Conservation (phyloP, 2,797 vertebrate species). For the Characodon lateralis region DNA sequence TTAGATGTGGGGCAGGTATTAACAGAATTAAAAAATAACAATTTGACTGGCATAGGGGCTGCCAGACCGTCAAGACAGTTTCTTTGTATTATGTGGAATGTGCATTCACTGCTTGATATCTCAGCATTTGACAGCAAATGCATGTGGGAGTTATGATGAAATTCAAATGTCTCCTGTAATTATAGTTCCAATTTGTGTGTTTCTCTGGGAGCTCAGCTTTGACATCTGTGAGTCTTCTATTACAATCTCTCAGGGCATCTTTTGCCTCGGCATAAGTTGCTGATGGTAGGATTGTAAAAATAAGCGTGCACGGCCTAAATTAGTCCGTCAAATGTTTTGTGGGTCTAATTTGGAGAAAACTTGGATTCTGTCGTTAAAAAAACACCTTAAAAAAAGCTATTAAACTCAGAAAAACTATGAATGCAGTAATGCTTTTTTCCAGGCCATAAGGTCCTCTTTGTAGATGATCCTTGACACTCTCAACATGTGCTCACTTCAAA, state of each 20-base stretch:
- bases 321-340: background rate
- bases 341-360: background rate
- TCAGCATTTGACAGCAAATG: constrained; percentile 35
- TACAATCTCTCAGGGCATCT: constrained; percentile 23
- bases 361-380: background rate
- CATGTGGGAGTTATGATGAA: constrained; percentile 47
- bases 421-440: background rate
- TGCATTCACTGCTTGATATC: constrained; percentile 27
- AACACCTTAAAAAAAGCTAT: background rate
- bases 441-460: background rate
- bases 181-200: constrained; percentile 52
- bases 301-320: background rate
- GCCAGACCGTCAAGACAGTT: constrained; percentile 35
- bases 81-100: constrained; percentile 43
- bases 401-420: background rate
- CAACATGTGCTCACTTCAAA: background rate
- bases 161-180: constrained; percentile 61
- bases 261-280: constrained; percentile 16
- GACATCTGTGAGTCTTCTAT: constrained; percentile 45
- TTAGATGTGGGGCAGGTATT: constrained; percentile 20
- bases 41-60: constrained; percentile 26
- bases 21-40: constrained; percentile 42
- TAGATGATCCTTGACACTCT: background rate
- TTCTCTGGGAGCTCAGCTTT: constrained; percentile 38
- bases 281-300: constrained; percentile 16